Base-by-base conservation (phyloP, 2,797 vertebrate genomes). In the Apogon talboti region DNA sequence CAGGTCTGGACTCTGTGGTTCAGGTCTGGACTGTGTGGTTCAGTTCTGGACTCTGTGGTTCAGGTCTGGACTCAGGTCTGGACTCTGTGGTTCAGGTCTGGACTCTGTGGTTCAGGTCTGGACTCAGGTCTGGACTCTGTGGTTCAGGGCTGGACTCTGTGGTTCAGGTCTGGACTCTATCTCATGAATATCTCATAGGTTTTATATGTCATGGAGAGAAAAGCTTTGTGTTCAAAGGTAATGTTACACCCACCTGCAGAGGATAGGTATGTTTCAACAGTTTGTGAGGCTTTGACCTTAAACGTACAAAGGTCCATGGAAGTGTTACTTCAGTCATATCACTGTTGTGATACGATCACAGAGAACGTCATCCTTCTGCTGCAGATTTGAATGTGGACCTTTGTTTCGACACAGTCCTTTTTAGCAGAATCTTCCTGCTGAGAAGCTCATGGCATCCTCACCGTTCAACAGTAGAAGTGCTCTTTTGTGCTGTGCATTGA, bases 401-500 rank as follows among this genome's bases (percentile, higher is more conserved):
- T 54, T 45, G 38, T 55, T 48, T 52, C 28, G n/a, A 37, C 21
- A 60, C 9, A 16, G 42, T 35, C 11, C 58, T 47, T 70, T 53
- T 64, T 13, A 14, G 37, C 28, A 33, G 40, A 43, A 62, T 10
- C 48, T 68, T 28, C 50, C 44, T 8, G 38, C 44, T 0, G 7
- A 44, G 58, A 68, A 40, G 44, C 60, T 33, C 16, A 46, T 77
- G 10, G 4, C 41, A 46, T 42, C 48, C 54, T 74, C 63, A 66
- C 51, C 42, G 64, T 42, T 28, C 10, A 19, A 49, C 41, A 44
- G 37, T 11, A 6, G 14, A 24, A 46, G 24, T 47, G 33, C 3
- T 21, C 55, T 59, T 49, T 8, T 84, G 61, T 57, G 62, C 38
- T 35, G 54, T 12, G 57, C 15, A 1, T 13, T 68, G 58, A 71